phyloP scores from a whole-genome alignment of 1,140 invertebrate genomes.

The Aphaenogaster floridana region DNA sequence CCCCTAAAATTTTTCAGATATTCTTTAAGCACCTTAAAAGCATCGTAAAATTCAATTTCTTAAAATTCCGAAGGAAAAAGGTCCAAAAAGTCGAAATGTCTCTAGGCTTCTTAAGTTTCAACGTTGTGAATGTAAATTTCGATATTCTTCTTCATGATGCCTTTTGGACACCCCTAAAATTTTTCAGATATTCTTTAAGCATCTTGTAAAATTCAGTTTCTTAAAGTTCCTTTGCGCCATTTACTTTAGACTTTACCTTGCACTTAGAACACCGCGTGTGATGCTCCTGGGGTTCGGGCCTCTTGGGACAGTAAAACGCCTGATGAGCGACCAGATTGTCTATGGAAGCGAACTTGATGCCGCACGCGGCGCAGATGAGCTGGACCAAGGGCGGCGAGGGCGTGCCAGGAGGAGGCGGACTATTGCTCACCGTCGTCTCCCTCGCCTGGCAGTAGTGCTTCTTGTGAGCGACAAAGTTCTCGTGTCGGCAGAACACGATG shows the following conservation, averaged over 20 bases:
- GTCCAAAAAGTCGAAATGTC: too few species aligned
- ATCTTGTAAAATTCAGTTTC: neutral
- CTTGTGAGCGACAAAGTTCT: constrained; percentile 98
- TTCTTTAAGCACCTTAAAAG: neutral
- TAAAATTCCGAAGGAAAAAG: too few species aligned
- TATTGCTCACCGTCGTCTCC: constrained; percentile 86
- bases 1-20: neutral
- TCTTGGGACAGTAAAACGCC: constrained; percentile 96
- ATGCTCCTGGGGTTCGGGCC: constrained; percentile 87
- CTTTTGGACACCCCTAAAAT: neutral
- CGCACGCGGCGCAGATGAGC: constrained; percentile 96
- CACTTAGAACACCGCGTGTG: constrained; percentile 89
- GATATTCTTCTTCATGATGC: neutral
- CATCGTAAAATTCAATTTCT: neutral
- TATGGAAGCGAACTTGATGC: constrained; percentile 97
- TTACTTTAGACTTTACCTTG: constrained; percentile 82
- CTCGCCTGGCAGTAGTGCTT: constrained; percentile 97
- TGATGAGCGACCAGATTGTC: constrained; percentile 98
- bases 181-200: neutral
- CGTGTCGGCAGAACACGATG: constrained; percentile 98
- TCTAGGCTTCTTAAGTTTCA: too few species aligned
- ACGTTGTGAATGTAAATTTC: neutral
- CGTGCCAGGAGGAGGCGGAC: constrained; percentile 86
- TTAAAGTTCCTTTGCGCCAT: neutral
- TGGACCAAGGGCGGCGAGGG: constrained; percentile 89